Percentiles rank a stretch among this genome's conserved stretches.
phyloP scores from a whole-genome alignment of 2,113 vertebrate genomes.

The Theropithecus gelada region DNA sequence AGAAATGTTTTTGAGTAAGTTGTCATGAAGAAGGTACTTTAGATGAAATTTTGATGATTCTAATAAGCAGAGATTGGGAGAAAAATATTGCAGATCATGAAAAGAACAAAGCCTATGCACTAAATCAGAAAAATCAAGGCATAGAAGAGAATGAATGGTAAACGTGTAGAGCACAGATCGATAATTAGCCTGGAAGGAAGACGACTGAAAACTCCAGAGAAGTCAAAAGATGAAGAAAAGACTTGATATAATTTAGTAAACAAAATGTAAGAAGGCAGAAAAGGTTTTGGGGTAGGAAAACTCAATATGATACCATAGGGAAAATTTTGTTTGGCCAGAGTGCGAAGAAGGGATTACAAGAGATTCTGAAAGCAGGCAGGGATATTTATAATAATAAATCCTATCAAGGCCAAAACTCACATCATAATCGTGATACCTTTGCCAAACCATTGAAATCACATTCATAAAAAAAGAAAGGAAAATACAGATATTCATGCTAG shows the following conservation, averaged over 20 bases:
- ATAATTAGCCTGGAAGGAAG: not conserved
- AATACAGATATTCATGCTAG: not conserved
- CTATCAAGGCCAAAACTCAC: not conserved
- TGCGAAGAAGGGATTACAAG: not conserved
- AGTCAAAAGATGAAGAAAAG: not conserved
- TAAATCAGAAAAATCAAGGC: not conserved
- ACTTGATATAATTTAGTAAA: not conserved
- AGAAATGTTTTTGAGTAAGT: not conserved
- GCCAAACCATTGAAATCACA: not conserved
- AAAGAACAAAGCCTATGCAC: not conserved
- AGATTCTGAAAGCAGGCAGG: not conserved
- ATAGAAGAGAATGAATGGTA: not conserved
- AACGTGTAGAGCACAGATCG: rapidly evolving
- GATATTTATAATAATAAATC: not conserved
- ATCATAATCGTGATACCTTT: not conserved
- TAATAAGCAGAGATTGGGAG: not conserved
- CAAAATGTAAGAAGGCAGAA: not conserved
- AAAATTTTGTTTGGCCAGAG: not conserved
- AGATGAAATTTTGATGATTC: not conserved
- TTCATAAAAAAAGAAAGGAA: not conserved
- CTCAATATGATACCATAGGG: not conserved
- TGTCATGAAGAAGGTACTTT: not conserved
- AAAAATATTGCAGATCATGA: not conserved
- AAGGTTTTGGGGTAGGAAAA: not conserved
- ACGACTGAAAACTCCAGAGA: not conserved